Conservation (phyloP, 2,888 invertebrate species). For the Teinopalpus imperialis region DNA sequence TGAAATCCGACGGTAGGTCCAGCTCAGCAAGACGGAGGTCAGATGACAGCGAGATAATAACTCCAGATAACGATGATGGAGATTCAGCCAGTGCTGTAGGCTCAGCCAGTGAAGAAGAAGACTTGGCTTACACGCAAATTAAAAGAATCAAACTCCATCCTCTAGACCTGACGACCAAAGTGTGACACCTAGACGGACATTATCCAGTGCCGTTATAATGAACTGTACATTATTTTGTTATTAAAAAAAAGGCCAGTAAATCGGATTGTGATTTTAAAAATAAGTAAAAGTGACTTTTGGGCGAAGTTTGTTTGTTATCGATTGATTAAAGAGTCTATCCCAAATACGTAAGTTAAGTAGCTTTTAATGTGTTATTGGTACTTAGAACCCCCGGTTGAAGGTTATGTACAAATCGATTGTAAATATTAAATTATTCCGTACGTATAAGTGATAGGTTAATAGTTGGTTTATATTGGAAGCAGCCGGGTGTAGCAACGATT, state of each 20-base stretch:
- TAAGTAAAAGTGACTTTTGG: constrained; percentile 53
- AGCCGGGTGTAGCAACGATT: constrained; percentile 63
- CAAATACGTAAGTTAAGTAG: constrained; percentile 78
- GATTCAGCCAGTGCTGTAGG: constrained; percentile 71
- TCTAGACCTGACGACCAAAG: constrained; percentile 86
- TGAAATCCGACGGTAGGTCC: constrained; percentile 84
- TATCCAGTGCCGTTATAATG: constrained; percentile 44
- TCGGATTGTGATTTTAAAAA: constrained; percentile 73
- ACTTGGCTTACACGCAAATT: constrained; percentile 81
- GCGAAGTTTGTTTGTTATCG: constrained; percentile 65
- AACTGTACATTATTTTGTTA: constrained; percentile 42
- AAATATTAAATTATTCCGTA: constrained; percentile 73
- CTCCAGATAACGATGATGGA: constrained; percentile 66
- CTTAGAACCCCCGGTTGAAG: constrained; percentile 58
- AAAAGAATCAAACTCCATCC: constrained; percentile 83
- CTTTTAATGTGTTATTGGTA: constrained; percentile 59
- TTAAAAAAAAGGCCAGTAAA: constrained; percentile 76
- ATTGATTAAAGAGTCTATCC: constrained; percentile 77
- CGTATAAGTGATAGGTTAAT: constrained; percentile 50
- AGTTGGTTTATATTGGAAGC: constrained; percentile 52
- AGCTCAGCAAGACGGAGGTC: constrained; percentile 74
- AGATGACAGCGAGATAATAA: constrained; percentile 75
- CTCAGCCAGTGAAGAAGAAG: constrained; percentile 72
- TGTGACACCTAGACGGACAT: constrained; percentile 68
- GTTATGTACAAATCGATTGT: constrained; percentile 73